Percentiles rank a stretch among this genome's conserved stretches.
phyloP scores from a whole-genome alignment of 2,888 invertebrate genomes.

The Idaea aversata region DNA sequence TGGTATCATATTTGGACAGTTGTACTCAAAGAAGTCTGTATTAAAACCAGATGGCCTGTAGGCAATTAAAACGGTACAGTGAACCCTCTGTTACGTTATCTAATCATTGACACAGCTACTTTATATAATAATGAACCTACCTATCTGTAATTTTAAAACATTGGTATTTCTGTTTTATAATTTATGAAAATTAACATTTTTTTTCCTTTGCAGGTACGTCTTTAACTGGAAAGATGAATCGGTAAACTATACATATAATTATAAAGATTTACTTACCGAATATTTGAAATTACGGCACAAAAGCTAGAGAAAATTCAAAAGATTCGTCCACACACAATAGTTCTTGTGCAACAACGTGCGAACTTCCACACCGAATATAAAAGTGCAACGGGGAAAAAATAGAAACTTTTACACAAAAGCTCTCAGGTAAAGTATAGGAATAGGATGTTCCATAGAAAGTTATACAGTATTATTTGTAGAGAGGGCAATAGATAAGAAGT shows the following conservation, averaged over 20 bases:
- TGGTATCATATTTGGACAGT: constrained; percentile 30
- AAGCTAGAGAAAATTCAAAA: constrained; percentile 17
- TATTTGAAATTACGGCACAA: constrained; percentile 4
- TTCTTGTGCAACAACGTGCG: constrained; percentile 24
- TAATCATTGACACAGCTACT: constrained; percentile 2
- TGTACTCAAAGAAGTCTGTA: constrained; percentile 49
- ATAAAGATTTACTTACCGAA: constrained; percentile 3
- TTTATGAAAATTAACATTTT: constrained; percentile 5
- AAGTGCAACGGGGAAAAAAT: constrained; percentile 71
- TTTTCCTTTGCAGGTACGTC: constrained; percentile 41
- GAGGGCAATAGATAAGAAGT: constrained; percentile 48
- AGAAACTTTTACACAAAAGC: constrained; percentile 78
- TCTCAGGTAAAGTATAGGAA: constrained; percentile 75
- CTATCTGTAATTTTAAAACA: constrained; percentile 2
- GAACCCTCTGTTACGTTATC: constrained; percentile 3
- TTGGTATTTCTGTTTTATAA: neutral
- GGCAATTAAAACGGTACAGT: constrained; percentile 44
- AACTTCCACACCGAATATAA: constrained; percentile 56
- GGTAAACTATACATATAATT: neutral
- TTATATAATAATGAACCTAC: constrained; percentile 3
- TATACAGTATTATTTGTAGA: constrained; percentile 64
- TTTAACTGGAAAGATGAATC: constrained; percentile 5
- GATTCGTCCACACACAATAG: constrained; percentile 15
- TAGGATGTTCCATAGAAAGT: constrained; percentile 74
- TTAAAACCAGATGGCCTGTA: constrained; percentile 65